A percentile compares a stretch with the other conserved stretches of the same genome.
phyloP scores from a whole-genome alignment of 2,113 vertebrate genomes.

The Pycnonotus jocosus region DNA sequence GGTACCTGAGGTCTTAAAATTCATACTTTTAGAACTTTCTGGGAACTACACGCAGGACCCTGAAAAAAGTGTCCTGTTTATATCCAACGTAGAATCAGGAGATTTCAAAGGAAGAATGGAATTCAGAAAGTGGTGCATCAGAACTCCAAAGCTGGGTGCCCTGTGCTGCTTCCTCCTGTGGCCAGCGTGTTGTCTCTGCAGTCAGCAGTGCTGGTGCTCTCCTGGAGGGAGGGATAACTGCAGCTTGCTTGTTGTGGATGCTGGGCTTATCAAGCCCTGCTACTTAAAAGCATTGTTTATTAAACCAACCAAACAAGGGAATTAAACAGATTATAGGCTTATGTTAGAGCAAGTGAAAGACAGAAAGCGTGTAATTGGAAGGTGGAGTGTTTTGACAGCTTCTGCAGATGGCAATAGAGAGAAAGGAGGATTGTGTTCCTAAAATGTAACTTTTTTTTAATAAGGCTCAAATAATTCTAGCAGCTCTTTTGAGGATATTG shows the following conservation, averaged over 20 bases:
- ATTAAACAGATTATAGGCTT: slow-evolving; percentile 57
- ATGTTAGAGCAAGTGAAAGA: slow-evolving; percentile 6
- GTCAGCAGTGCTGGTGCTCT: not conserved
- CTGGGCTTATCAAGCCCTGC: not conserved
- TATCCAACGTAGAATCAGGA: not conserved
- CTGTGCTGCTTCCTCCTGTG: not conserved
- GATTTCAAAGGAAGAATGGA: not conserved
- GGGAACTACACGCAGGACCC: not conserved
- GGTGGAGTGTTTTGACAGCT: slow-evolving; percentile 55
- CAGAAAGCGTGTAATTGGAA: slow-evolving; percentile 19
- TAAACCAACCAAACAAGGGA: slow-evolving; percentile 26
- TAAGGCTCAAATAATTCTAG: slow-evolving; percentile 8
- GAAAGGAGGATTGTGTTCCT: not conserved
- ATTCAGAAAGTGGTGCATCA: not conserved
- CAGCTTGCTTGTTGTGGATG: not conserved
- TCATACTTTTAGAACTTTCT: not conserved
- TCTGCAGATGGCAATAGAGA: slow-evolving; percentile 32
- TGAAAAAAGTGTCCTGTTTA: not conserved
- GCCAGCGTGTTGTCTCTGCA: rapidly evolving
- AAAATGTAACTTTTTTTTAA: not conserved
- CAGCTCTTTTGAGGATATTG: not conserved
- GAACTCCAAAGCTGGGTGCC: not conserved
- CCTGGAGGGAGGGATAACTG: not conserved
- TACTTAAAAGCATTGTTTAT: slow-evolving; percentile 41
- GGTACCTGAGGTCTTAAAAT: not conserved